Percentiles rank a stretch among this genome's conserved stretches.
These are phyloP conservation scores for Hoplostethus atlanticus DNA, from an alignment of 2,797 vertebrate genomes.

Conservation along the genomic window DNA sequence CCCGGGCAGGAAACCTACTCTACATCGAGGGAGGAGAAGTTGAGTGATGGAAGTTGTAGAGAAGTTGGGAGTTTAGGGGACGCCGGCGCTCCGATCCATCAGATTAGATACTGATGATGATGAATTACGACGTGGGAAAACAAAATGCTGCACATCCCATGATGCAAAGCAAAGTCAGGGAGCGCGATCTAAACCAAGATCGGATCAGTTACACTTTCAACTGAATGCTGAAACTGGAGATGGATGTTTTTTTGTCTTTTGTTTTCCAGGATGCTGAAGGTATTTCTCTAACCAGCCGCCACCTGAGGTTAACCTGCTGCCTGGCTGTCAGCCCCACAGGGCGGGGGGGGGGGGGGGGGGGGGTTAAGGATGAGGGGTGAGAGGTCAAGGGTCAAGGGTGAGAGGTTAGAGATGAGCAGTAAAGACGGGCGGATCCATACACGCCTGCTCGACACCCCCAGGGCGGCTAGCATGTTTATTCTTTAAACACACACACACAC, in stretches of 20 bases:
- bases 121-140: not conserved
- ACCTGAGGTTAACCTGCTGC: constrained; percentile 45
- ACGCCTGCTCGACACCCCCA: constrained; percentile 43
- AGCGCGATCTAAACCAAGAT: too few species aligned
- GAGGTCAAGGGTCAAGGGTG: constrained; percentile 58
- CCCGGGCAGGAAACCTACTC: constrained; percentile 38
- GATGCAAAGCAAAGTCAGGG: too few species aligned
- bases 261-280: not conserved
- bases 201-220: too few species aligned
- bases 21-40: constrained; percentile 12
- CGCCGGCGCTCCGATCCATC: not conserved
- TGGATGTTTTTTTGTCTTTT: not conserved
- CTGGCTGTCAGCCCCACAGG: constrained; percentile 31
- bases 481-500: constrained; percentile 38
- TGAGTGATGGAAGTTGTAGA: constrained; percentile 10
- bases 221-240: too few species aligned
- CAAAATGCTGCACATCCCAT: too few species aligned
- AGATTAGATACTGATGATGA: not conserved
- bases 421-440: constrained; percentile 53
- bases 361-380: constrained; percentile 20
- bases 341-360: not conserved
- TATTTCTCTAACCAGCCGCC: constrained; percentile 11
- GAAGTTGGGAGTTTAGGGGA: not conserved
- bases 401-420: constrained; percentile 58
- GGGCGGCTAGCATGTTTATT: constrained; percentile 48